Evolutionary conservation across 2,113 vertebrate genomes (phyloP), one percentile per base, ranked within the genome.

Genomic region (Ploceus nigricollis): DNA sequence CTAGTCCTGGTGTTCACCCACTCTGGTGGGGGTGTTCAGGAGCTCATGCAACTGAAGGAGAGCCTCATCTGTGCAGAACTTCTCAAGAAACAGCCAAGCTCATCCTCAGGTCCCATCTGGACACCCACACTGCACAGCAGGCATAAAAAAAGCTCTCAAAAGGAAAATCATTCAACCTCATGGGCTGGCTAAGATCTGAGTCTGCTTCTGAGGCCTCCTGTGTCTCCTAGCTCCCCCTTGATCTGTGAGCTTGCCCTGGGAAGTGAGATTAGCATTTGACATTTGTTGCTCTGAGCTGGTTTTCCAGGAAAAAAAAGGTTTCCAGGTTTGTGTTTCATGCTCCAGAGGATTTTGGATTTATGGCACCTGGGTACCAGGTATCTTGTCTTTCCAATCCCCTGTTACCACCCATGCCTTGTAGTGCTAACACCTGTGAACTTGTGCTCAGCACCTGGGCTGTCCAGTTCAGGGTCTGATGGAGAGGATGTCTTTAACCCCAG

Each of bases 61-160:
- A 87, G 11, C 54, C 37, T 47, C 0, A 4, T 1, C 33, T 39
- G 13, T 0, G 4, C 21, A 65, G 28, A 50, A 28, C 10, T 72
- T 60, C 44, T 37, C 15, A 23, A 45, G 45, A 28, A 72, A 35
- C 53, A 69, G 13, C 45, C 0, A 1, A 24, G 4, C 24, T 82
- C 63, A 23, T 57, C 30, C n/a, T 90, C 0, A 0, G 12, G 19
- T 54, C 18, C 33, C 11, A 6, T 13, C 40, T n/a, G 53, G 33
- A 76, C 1, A 6, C 39, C 23, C 4, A 15, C 10, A 5, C 37
- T 13, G 31, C 44, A 21, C 22, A 13, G 50, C 11, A 40, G n/a
- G 19, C 2, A 0, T 15, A 16, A n/a, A n/a, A n/a, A n/a, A n/a
- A n/a, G n/a, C 8, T 20, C 27, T 56, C 40, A 40, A 23, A 40